phyloP scores from a whole-genome alignment of 2,113 vertebrate species.

The Macrotis lagotis region DNA sequence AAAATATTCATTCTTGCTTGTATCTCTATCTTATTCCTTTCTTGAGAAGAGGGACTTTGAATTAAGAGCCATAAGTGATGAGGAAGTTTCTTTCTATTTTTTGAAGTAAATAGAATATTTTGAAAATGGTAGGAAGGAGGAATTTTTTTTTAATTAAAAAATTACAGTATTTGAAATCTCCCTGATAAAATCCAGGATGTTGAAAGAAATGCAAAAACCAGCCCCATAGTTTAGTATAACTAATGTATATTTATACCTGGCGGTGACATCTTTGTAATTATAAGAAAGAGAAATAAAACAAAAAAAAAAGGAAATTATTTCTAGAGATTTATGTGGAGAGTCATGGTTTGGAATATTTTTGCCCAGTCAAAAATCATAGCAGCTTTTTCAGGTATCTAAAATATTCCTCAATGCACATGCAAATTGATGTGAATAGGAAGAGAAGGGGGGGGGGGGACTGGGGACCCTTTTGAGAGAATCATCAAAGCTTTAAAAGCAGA shows the following conservation, averaged over 20 bases:
- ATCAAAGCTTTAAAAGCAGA: slow-evolving; percentile 68
- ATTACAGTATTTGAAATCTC: slow-evolving; percentile 18
- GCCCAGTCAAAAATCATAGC: slow-evolving; percentile 51
- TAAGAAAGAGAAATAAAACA: neutral
- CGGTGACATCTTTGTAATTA: neutral
- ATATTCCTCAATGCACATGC: slow-evolving; percentile 64
- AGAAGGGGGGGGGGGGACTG: neutral
- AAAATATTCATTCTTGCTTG: slow-evolving; percentile 37
- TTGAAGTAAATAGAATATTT: slow-evolving; percentile 2
- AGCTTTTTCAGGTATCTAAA: slow-evolving; percentile 49
- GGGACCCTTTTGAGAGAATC: slow-evolving; percentile 1
- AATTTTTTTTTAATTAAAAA: slow-evolving; percentile 57
- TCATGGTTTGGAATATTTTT: slow-evolving; percentile 35
- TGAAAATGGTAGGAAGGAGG: slow-evolving; percentile 28
- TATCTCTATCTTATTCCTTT: slow-evolving; percentile 13
- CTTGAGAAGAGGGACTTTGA: slow-evolving; percentile 40
- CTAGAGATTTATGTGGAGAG: slow-evolving; percentile 31
- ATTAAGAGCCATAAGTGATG: slow-evolving; percentile 10
- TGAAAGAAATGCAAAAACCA: neutral
- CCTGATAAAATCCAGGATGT: slow-evolving; percentile 42
- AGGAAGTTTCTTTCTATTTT: neutral
- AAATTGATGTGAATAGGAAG: slow-evolving; percentile 69
- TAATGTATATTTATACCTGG: neutral
- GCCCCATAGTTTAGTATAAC: neutral
- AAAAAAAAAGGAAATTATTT: slow-evolving; percentile 56